Base-by-base conservation (phyloP, 2,888 invertebrate genomes). In the Quadroppia sp. region DNA sequence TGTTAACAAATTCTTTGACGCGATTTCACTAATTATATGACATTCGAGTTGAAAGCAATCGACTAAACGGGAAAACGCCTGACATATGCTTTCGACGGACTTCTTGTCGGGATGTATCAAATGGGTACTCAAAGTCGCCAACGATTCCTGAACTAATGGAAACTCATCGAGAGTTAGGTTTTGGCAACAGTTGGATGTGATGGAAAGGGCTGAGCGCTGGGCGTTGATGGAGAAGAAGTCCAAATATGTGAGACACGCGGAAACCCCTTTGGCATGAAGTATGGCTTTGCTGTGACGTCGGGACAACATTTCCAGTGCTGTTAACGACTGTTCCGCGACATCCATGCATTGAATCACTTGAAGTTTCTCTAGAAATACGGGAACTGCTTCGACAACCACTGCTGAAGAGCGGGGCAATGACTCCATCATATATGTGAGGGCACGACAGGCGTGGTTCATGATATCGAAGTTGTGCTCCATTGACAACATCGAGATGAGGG, bases 391-490 rank as follows among this genome's bases (percentile, higher is more conserved):
- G 1, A 96, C 93, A 13, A 99, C 95, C 1, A 97, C 92, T 28
- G 92, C 90, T 48, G 96, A 94, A 3, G 97, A 96, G 75, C 99
- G 88, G 0, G 99, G 99, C 78, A 99, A 82, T 0, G 98, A 96
- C 83, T 99, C 99, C 88, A 99, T 90, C 96, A 99, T 97, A 84
- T 99, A 99, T 0, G 97, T 97, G 50, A 99, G 87, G 0, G 98
- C 98, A 56, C 99, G 90, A 81, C 97, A 97, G 0, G 98, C 97
- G 83, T 98, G 95, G 82, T 97, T 95, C 98, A 98, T 98, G 87
- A 99, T 95, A 84, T 98, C 98, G 85, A 98, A 98, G 85, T 99
- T 99, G 82, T 98, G 95, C 81, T 98, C 98, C 87, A 96, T 94
- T 71, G 93, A 90, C 28, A 99, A 87, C 75, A 99, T 85, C 80